Conservation (phyloP, 2,888 invertebrate genomes). For the Rhorus exstirpatorius region DNA sequence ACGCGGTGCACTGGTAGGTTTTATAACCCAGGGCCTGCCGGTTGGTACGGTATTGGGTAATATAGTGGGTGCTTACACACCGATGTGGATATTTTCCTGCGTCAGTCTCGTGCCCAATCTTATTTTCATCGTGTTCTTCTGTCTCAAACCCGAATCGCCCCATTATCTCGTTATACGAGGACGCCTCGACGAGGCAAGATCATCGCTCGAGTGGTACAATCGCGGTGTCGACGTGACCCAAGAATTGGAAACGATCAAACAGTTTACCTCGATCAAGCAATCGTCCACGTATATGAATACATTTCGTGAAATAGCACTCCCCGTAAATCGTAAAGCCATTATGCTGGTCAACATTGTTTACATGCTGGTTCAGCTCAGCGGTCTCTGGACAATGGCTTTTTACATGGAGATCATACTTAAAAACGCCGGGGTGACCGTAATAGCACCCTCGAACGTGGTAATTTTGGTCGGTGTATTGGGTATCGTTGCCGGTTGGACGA, state of each 20-base stretch:
- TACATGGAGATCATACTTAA: slow-evolving; percentile 82
- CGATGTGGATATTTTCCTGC: slow-evolving; percentile 76
- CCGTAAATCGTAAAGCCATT: slow-evolving; percentile 65
- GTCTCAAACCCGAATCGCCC: slow-evolving; percentile 80
- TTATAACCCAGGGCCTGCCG: slow-evolving; percentile 78
- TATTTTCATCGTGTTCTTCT: slow-evolving; percentile 74
- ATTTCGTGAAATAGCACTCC: slow-evolving; percentile 59
- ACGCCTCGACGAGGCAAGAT: slow-evolving; percentile 73
- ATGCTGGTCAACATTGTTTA: slow-evolving; percentile 65
- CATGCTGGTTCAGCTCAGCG: slow-evolving; percentile 69
- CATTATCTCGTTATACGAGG: slow-evolving; percentile 75
- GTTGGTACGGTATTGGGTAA: slow-evolving; percentile 79
- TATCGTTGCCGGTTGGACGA: slow-evolving; percentile 74
- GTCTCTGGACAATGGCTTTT: slow-evolving; percentile 75
- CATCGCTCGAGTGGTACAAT: slow-evolving; percentile 79
- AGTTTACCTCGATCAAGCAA: slow-evolving; percentile 74
- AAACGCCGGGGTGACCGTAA: slow-evolving; percentile 73
- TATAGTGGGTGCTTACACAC: slow-evolving; percentile 78
- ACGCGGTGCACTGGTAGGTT: slow-evolving; percentile 79
- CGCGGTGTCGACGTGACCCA: slow-evolving; percentile 73
- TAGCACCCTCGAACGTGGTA: slow-evolving; percentile 78
- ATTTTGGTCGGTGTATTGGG: slow-evolving; percentile 77
- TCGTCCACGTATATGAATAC: slow-evolving; percentile 63
- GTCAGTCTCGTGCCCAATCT: slow-evolving; percentile 77
- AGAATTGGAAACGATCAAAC: slow-evolving; percentile 75